A percentile compares a stretch with the other conserved stretches of the same genome.
phyloP scores from a whole-genome alignment of 1,140 invertebrate genomes.

The Brachionus manjavacas region DNA sequence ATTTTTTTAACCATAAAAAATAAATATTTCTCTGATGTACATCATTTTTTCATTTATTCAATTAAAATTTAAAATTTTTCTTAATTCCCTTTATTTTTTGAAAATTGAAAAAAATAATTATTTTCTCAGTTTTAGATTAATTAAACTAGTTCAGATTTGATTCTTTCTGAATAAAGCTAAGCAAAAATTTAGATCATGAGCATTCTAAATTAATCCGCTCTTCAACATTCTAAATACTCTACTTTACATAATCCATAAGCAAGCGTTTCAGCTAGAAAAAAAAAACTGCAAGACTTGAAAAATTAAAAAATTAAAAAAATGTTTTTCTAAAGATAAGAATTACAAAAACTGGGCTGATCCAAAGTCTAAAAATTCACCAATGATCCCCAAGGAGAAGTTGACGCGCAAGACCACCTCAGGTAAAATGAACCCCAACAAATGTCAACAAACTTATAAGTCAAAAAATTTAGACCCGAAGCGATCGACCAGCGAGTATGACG shows the following conservation, averaged over 20 bases:
- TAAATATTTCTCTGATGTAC: too few species aligned
- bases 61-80: not conserved
- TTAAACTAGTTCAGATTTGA: not conserved
- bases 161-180: not conserved
- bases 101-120: too few species aligned
- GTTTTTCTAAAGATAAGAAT: not conserved
- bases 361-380: not conserved
- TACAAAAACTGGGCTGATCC: not conserved
- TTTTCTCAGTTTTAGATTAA: too few species aligned
- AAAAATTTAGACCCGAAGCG: not conserved
- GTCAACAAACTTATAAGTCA: not conserved
- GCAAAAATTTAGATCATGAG: not conserved
- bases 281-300: not conserved
- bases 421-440: not conserved
- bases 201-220: not conserved
- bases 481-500: not conserved
- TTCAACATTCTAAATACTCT: not conserved
- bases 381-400: constrained; percentile 3
- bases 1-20: too few species aligned
- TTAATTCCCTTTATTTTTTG: not conserved
- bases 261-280: not conserved
- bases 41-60: too few species aligned
- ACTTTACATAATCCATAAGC: not conserved
- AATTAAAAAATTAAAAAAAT: not conserved
- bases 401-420: constrained; percentile 9